These are phyloP conservation scores for Liparis tanakae DNA, from an alignment of 2,797 vertebrate genomes.

Conservation along the genomic window DNA sequence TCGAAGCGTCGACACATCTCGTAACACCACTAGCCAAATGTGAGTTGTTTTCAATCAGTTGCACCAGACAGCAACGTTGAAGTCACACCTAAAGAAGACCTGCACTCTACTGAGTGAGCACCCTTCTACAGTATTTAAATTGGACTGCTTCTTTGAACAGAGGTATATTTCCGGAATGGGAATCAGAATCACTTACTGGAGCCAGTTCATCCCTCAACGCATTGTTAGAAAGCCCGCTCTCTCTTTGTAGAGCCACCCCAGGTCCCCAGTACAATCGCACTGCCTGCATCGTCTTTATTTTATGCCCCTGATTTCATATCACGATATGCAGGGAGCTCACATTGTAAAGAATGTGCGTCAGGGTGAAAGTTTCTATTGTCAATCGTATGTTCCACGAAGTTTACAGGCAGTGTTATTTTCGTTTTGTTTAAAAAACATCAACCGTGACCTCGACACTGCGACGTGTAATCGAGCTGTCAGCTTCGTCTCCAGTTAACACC, in stretches of 20 bases:
- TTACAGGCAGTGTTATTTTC: not conserved
- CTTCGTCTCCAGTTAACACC: slow-evolving; percentile 46
- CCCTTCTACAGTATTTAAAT: not conserved
- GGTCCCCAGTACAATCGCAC: not conserved
- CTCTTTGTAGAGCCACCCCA: not conserved
- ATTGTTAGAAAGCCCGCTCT: not conserved
- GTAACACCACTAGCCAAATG: too few relatives aligned
- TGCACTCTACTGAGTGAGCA: not conserved
- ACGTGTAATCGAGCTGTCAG: slow-evolving; percentile 35
- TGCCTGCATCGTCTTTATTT: not conserved
- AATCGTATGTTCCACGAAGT: not conserved
- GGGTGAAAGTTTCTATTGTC: not conserved
- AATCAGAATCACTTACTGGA: not conserved
- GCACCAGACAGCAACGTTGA: not conserved
- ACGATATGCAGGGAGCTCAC: not conserved
- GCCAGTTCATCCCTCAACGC: not conserved
- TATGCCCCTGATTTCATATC: not conserved
- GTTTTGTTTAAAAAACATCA: not conserved
- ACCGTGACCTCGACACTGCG: not conserved
- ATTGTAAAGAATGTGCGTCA: not conserved
- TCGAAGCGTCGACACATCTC: too few relatives aligned
- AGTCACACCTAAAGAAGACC: not conserved
- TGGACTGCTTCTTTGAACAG: not conserved
- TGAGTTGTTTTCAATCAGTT: not conserved
- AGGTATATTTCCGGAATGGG: not conserved